Base-by-base conservation (phyloP, 2,888 invertebrate species). In the Watsonalla cultraria region DNA sequence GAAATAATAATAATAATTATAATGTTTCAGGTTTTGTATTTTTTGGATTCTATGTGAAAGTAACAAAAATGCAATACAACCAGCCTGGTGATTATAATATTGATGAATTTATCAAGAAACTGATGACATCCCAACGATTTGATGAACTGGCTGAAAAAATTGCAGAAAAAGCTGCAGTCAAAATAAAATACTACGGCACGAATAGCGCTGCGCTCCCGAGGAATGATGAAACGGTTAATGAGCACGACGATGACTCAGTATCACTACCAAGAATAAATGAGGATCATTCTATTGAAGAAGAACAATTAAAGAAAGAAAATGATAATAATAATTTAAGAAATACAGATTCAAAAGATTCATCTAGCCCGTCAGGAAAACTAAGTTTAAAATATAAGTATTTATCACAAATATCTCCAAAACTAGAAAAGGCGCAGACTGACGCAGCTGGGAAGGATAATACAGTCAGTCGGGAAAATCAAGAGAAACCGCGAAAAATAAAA, bases 81-180 rank as follows among this genome's bases (percentile, higher is more conserved):
- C 45, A n/a, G 46, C 47, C 54, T 13, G 35, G 33, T 4, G 54
- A 54, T 7, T 11, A 51, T 8, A 57, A 73, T 46, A 64, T 78
- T 5, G 74, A 80, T 42, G 68, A 70, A 5, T 68, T 80, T 24
- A 66, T 80, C 11, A 66, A 65, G 5, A 66, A 64, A 56, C 51
- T 80, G 8, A 58, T 80, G 13, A 51, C 52, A 2, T 76, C 79
- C 0, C 57, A 71, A 5, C 74, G 68, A 51, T 74, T 80, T 49
- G 67, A 74, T n/a, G 56, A 70, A 51, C 51, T 80, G 0, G 71
- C 70, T 0, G 73, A 76, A 9, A 65, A 66, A 51, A 73, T 80
- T 45, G 79, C 78, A 7, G 68, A 76, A 0, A 76, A 66, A 60
- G 74, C 80, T 5, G 74, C 67, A 5, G 59, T 64, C 46, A 76